Base-by-base conservation (phyloP, 2,797 vertebrate genomes). In the Clarias platycephalus region DNA sequence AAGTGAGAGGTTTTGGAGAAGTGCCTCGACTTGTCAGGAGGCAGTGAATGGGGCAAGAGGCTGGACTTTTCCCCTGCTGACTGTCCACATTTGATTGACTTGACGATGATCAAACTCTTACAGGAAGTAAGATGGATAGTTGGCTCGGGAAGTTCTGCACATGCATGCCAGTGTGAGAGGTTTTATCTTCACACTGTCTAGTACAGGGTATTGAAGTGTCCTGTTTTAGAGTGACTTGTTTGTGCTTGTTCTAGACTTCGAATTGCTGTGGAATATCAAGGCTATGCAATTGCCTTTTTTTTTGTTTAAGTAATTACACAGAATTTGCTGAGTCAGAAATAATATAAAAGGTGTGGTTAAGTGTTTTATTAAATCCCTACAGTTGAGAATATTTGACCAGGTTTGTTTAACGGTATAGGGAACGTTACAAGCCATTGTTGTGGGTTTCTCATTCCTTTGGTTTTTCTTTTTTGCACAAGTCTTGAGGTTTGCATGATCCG, bases 1-100 rank as follows among this genome's bases (percentile, higher is more conserved):
- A 99, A 99, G 94, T 98, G 94, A 95, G 97, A 91, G 97, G 99
- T 99, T 94, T 93, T 99, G 94, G 97, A 99, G 94, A 96, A 95
- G 9, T 94, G 94, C 49, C 90, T 91, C 88, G 92, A 94, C 91
- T 89, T 88, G 1, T 88, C 93, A 22, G 93, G 95, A 66, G 93
- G 93, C 28, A 97, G 96, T 0, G 97, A 99, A 84, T 99, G 98
- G 97, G 97, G 98, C 90, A 97, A 96, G 93, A 96, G 97, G 77
- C 96, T 99, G 86, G 96, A 96, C 77, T 97, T 97, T 24, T 97
- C 97, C 84, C 96, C 97, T 0, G 93, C 95, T 64, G 88, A 85
- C 87, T 96, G 96, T 0, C 93, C 55, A 24, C 62, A 0, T 44
- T n/a, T 6, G 13, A 68, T 97, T 67, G 96, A 97, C 0, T 93